Conservation (phyloP, 2,113 vertebrate species). For the Triplophysa dalaica region DNA sequence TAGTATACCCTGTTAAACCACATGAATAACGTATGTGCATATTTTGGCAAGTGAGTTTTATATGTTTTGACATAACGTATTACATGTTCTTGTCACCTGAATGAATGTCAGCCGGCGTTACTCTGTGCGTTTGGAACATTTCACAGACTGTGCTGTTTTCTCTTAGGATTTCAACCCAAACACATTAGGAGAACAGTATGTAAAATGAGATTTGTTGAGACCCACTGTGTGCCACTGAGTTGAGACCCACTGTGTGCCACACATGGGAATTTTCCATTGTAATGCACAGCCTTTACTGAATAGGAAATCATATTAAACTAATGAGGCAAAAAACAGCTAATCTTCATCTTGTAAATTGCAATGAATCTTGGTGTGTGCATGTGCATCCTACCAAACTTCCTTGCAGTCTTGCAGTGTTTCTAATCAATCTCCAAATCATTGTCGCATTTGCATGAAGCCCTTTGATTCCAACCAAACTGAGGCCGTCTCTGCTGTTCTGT, state of each 20-base stretch:
- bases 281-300: background rate
- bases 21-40: background rate
- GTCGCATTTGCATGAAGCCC: slow-evolving; percentile 54
- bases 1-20: background rate
- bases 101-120: background rate
- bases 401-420: background rate
- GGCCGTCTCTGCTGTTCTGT: slow-evolving; percentile 57
- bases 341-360: slow-evolving; percentile 20
- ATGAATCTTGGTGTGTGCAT: background rate
- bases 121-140: background rate
- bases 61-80: background rate
- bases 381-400: background rate
- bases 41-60: background rate
- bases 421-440: slow-evolving; percentile 55
- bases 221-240: no score
- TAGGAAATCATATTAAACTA: slow-evolving; percentile 16
- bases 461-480: slow-evolving; percentile 64
- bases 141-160: background rate
- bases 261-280: slow-evolving; percentile 32
- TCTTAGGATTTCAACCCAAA: background rate
- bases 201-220: slow-evolving; percentile 10
- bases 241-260: slow-evolving; percentile 17
- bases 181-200: slow-evolving; percentile 8
- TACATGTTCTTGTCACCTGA: background rate
- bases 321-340: slow-evolving; percentile 14